These are phyloP conservation scores for Ooceraea biroi DNA, from an alignment of 1,140 invertebrate genomes.

Conservation along the genomic window DNA sequence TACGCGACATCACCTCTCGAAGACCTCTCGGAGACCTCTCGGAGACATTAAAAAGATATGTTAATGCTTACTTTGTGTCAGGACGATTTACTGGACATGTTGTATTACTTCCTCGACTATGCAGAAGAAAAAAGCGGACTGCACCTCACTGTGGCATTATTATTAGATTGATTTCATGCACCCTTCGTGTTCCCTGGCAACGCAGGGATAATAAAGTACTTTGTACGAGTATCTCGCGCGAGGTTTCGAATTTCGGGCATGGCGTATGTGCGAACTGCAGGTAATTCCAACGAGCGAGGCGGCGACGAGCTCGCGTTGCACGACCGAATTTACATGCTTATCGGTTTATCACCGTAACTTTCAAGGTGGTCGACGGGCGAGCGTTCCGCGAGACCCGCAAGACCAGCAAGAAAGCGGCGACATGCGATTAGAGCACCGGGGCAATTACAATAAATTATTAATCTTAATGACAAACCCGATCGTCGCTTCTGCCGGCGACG, in stretches of 20 bases:
- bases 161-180: slow-evolving; percentile 27
- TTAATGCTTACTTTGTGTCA: not conserved
- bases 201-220: not conserved
- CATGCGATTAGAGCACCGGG: slow-evolving; percentile 29
- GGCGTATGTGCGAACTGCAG: slow-evolving; percentile 4
- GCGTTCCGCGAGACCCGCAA: not conserved
- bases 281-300: slow-evolving; percentile 8
- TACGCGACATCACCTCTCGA: not conserved
- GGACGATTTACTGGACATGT: not conserved
- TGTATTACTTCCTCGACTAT: not conserved
- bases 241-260: slow-evolving; percentile 3
- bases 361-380: slow-evolving; percentile 25
- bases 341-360: slow-evolving; percentile 66
- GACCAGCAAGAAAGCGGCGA: slow-evolving; percentile 29
- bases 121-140: not conserved
- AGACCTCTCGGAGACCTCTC: not conserved
- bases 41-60: not conserved
- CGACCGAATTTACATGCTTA: slow-evolving; percentile 71
- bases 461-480: slow-evolving; percentile 10
- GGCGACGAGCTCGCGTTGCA: slow-evolving; percentile 56
- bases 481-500: not conserved
- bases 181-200: not conserved
- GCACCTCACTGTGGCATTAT: not conserved
- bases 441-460: slow-evolving; percentile 52
- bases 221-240: not conserved